Base-by-base conservation (phyloP, 2,888 invertebrate species). In the Agriopis aurantiaria region DNA sequence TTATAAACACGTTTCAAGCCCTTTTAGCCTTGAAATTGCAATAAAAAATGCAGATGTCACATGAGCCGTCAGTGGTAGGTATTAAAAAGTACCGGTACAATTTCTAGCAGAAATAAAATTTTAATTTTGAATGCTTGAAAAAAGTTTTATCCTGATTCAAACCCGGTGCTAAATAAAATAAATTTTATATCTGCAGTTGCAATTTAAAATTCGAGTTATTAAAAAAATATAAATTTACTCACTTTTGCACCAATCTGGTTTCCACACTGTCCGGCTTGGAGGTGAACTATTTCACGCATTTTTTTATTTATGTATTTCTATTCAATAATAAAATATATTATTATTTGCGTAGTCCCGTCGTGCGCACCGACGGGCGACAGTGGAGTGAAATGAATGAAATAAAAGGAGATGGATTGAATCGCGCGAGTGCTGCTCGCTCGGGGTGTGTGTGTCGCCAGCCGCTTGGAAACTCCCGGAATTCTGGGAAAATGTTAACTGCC, bases 231-330 rank as follows among this genome's bases (percentile, higher is more conserved):
- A 56, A 65, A 17, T 52, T 60, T 58, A 91, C 93, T 91, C 76
- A 95, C 95, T 89, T 94, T 95, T 56, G 95, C 93, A 82, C 97
- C 97, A 82, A 97, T 97, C 94, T 97, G 97, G 95, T 97, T 97
- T 68, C 97, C 97, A 93, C 97, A 97, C 92, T 97, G 97, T 82
- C 97, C 97, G 76, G 96, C 97, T 88, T 97, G 97, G 66, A 97
- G 95, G 84, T 97, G 97, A 85, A 97, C 97, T 85, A 97, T 97
- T 95, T 97, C 97, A 93, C 97, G 96, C 97, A 97, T 97, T 79
- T 95, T 82, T 83, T 67, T 77, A 78, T 74, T 78, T 75, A 60
- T 61, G 51, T 51, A 17, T 56, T 55, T 56, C 41, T 68, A 63
- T 75, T 82, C 81, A 76, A 82, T 82, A 73, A 76, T 78, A 75